phyloP scores from a whole-genome alignment of 2,113 vertebrate species.

The Guaruba guarouba region DNA sequence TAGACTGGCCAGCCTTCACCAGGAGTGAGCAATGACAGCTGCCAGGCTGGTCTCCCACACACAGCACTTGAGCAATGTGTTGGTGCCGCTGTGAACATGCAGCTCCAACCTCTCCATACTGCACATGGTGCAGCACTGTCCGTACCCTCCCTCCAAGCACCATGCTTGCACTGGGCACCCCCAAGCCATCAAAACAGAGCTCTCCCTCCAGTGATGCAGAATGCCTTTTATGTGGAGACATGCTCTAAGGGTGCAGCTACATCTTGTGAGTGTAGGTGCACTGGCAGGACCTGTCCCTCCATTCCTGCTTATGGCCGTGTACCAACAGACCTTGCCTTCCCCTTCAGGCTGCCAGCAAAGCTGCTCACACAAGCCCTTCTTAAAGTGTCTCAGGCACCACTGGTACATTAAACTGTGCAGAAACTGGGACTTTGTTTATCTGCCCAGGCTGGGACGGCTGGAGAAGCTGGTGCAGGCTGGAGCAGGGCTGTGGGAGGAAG shows the following conservation, averaged over 20 bases:
- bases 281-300: neutral
- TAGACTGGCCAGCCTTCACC: rapidly evolving
- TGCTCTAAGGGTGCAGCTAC: neutral
- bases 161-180: rapidly evolving
- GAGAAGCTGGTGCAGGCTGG: neutral
- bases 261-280: neutral
- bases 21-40: neutral
- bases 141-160: rapidly evolving
- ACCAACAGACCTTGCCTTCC: neutral
- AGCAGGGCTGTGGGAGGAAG: neutral
- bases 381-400: neutral
- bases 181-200: neutral
- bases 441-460: neutral
- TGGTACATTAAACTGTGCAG: rapidly evolving
- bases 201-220: neutral
- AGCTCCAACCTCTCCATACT: neutral
- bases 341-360: neutral
- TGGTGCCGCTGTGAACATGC: rapidly evolving
- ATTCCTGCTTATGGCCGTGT: rapidly evolving
- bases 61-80: neutral
- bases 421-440: neutral
- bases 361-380: neutral
- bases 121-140: rapidly evolving
- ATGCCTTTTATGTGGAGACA: neutral
- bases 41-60: neutral